Percentiles rank a stretch among this genome's conserved stretches.
Evolutionary conservation across 1,140 invertebrate species (phyloP).

Genomic region (Oncopeltus fasciatus): DNA sequence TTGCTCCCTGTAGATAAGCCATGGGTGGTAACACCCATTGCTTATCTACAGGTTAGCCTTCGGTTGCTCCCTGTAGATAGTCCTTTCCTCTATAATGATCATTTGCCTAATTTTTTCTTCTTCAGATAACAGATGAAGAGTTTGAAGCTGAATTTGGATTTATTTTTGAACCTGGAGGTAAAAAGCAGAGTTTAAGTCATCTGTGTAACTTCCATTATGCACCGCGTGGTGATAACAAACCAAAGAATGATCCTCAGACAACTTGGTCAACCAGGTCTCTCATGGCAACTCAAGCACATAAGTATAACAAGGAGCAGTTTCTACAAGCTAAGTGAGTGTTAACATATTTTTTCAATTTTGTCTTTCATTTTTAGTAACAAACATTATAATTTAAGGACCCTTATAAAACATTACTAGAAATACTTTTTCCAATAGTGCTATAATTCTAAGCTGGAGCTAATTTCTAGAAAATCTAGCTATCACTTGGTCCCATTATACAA

Average conservation of each 20-base stretch:
- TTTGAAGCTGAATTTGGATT: conserved; percentile 63
- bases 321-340: conserved; percentile 74
- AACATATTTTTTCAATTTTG: neutral
- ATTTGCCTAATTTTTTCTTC: no score
- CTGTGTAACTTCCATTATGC: conserved; percentile 76
- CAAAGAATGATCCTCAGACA: neutral
- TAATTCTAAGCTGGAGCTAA: no score
- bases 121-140: conserved; percentile 33
- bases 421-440: no score
- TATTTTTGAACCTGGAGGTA: conserved; percentile 63
- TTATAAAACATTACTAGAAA: no score
- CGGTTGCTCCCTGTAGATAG: no score
- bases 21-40: no score
- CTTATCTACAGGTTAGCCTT: no score
- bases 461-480: no score
- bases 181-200: conserved; percentile 84
- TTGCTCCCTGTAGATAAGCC: no score
- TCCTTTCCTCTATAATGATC: no score
- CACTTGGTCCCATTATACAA: no score
- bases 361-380: neutral
- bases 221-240: conserved; percentile 32
- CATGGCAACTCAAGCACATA: conserved; percentile 38
- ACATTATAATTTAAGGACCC: neutral
- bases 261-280: conserved; percentile 23
- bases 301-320: conserved; percentile 85